phyloP scores from a whole-genome alignment of 2,797 vertebrate species.

The Meda fulgida region DNA sequence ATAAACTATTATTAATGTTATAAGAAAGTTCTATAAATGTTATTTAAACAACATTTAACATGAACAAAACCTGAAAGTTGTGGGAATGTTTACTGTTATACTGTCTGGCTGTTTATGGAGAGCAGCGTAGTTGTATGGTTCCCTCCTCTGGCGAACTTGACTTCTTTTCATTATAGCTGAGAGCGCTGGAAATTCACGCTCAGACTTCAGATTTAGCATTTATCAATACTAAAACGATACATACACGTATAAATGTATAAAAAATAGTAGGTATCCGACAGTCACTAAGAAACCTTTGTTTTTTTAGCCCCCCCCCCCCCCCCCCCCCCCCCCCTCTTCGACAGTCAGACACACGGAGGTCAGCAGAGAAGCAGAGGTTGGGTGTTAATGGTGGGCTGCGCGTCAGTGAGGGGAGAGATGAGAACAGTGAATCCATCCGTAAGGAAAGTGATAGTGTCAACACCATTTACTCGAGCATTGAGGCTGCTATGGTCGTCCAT shows the following conservation, averaged over 20 bases:
- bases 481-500: slow-evolving; percentile 70
- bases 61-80: background rate
- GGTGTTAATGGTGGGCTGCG: background rate
- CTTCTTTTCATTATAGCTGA: background rate
- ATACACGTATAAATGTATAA: background rate
- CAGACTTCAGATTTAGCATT: background rate
- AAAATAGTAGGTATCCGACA: background rate
- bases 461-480: slow-evolving; percentile 12
- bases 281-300: background rate
- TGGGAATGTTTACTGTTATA: background rate
- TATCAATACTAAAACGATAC: background rate
- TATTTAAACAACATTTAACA: background rate
- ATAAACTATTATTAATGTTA: too few relatives aligned
- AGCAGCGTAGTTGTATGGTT: slow-evolving; percentile 2
- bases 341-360: background rate
- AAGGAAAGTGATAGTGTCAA: slow-evolving; percentile 44
- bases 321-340: background rate
- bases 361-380: background rate
- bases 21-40: background rate
- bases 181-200: background rate
- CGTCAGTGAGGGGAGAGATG: background rate
- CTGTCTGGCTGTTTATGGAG: background rate
- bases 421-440: slow-evolving; percentile 25
- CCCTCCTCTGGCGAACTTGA: background rate
- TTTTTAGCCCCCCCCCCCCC: background rate